Base-by-base conservation (phyloP, 2,113 vertebrate genomes). In the Maccullochella peelii region DNA sequence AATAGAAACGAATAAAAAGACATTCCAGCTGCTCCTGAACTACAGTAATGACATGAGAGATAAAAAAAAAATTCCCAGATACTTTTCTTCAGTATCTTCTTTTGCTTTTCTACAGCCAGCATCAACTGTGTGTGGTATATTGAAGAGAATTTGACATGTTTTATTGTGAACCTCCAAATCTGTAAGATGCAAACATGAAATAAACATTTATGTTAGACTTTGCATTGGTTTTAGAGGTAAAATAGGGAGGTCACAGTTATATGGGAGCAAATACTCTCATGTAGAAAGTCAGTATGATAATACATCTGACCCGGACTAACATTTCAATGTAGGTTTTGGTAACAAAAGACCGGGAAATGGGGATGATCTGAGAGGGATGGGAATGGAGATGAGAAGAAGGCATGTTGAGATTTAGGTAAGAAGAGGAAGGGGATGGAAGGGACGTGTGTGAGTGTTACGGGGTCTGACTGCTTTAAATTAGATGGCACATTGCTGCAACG, bases 391-490 rank as follows among this genome's bases (percentile, higher is more conserved):
- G 66, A 79, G 82, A 63, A 77, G 52, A 61, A 72, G 44, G 62
- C 71, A 62, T 11, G 57, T 85, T 14, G 5, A 80, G 82, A 74
- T 80, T 84, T 84, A 81, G 70, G 67, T 59, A 77, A 82, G 83
- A 80, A 57, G 58, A 23, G 21, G 15, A 73, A 66, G 33, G 72
- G 73, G 58, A 69, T 47, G 59, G 80, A 47, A 36, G 44, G 36
- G 21, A 30, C 20, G 50, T 73, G 72, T 30, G 52, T 58, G 68
- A 50, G 47, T 57, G 27, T 72, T 50, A 10, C 78, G 57, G 66
- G 61, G 59, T 63, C 77, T 77, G 66, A 72, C 73, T 85, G 79
- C 87, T 89, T 92, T 88, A 88, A 94, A 95, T 92, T 87, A 94
- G 91, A 88, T 30, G 79, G 83, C 85, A 91, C 88, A 83, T 84